Percentiles rank a stretch among this genome's conserved stretches.
phyloP scores from a whole-genome alignment of 2,113 vertebrate genomes.

The Oostethus manadensis region DNA sequence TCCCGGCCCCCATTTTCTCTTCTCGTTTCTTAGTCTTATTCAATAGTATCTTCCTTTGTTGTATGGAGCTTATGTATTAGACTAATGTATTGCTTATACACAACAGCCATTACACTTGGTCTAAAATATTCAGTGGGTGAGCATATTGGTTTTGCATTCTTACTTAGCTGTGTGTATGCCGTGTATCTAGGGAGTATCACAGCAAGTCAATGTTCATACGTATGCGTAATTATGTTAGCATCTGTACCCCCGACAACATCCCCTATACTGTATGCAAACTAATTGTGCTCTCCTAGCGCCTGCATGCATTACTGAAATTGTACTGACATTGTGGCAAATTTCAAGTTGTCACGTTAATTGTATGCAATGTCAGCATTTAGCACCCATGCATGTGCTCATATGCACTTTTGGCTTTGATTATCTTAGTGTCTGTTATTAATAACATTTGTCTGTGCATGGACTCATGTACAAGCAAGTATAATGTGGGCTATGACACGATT shows the following conservation, averaged over 20 bases:
- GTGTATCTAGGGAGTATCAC: conserved; percentile 1
- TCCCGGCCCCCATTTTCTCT: background rate
- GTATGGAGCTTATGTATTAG: background rate
- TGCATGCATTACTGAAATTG: too few species aligned
- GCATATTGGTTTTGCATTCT: conserved; percentile 2
- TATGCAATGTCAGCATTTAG: too few species aligned
- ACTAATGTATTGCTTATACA: conserved; percentile 10
- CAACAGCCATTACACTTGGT: conserved; percentile 16
- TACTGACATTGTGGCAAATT: too few species aligned
- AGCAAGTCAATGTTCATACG: conserved; percentile 20
- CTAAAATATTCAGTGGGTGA: conserved; percentile 4
- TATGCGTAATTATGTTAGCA: conserved; percentile 30
- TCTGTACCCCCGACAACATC: conserved; percentile 14
- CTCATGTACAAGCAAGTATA: too few species aligned
- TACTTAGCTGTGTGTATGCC: background rate
- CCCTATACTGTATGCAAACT: too few species aligned
- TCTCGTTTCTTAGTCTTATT: conserved; percentile 17
- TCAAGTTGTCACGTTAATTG: too few species aligned
- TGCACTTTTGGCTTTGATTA: too few species aligned
- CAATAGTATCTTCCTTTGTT: conserved; percentile 9
- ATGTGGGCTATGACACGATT: background rate
- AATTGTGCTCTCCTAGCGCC: too few species aligned
- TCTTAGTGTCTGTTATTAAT: too few species aligned
- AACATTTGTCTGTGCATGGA: too few species aligned
- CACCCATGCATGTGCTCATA: too few species aligned